Conservation (phyloP, 1,140 invertebrate species). For the Brachionus manjavacas region DNA sequence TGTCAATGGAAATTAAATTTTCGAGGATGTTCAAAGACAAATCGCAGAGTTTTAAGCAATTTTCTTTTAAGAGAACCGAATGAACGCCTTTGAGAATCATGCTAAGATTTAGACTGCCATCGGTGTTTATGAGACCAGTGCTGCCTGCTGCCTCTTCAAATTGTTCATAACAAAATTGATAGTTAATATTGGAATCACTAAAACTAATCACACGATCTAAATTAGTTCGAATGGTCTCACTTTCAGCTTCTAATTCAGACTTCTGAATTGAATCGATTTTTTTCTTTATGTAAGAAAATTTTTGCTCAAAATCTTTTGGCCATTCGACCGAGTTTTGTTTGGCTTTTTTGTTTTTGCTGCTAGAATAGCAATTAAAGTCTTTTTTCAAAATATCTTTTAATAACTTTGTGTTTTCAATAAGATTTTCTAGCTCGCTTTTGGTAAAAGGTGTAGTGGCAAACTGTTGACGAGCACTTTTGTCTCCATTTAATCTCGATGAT, state of each 20-base stretch:
- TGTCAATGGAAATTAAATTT: constrained; percentile 18
- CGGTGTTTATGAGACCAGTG: background rate
- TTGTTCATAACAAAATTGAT: constrained; percentile 23
- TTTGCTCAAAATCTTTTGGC: constrained; percentile 13
- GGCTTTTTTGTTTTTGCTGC: background rate
- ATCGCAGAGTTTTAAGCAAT: constrained; percentile 18
- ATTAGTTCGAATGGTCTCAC: background rate
- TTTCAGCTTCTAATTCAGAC: background rate
- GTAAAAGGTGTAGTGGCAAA: constrained; percentile 22
- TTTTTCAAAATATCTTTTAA: background rate
- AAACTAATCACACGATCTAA: background rate
- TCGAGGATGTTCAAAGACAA: constrained; percentile 32
- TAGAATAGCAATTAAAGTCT: background rate
- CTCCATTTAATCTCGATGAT: background rate
- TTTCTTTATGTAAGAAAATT: background rate
- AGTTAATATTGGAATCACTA: constrained; percentile 34
- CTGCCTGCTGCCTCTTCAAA: constrained; percentile 34
- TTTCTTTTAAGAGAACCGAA: constrained; percentile 41
- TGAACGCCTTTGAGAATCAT: constrained; percentile 27
- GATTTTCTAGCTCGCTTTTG: constrained; percentile 26
- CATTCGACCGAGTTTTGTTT: background rate
- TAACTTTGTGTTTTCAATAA: background rate
- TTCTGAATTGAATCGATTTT: background rate
- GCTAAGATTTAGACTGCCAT: constrained; percentile 31
- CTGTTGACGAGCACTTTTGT: background rate